These are phyloP conservation scores for Drosophila ercepeae DNA, from an alignment of 1,140 invertebrate species.

Conservation along the genomic window DNA sequence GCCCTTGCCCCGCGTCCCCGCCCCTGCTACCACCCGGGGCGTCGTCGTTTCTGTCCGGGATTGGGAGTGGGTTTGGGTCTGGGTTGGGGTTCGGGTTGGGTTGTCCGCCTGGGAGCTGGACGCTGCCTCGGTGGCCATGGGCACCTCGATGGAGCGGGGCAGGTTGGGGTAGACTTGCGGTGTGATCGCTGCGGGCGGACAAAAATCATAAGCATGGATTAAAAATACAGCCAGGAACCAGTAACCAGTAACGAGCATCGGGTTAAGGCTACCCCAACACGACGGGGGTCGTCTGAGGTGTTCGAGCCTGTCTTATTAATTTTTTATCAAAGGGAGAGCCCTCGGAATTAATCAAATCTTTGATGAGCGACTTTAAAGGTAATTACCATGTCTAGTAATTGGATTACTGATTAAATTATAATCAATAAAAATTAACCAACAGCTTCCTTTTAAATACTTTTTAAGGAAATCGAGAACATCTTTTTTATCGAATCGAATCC, in stretches of 20 bases:
- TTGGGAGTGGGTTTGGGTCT: background rate
- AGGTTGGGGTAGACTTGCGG: slow-evolving; percentile 73
- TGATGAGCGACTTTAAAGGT: background rate
- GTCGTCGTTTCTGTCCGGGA: slow-evolving; percentile 17
- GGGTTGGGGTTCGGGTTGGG: no score
- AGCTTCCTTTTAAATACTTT: no score
- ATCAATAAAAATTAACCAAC: no score
- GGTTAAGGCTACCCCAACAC: background rate
- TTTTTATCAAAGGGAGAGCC: background rate
- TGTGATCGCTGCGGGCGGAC: slow-evolving; percentile 64
- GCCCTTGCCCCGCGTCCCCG: slow-evolving; percentile 32
- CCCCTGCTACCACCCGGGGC: slow-evolving; percentile 21
- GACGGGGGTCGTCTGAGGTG: background rate
- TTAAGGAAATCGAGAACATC: no score
- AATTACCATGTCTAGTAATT: no score
- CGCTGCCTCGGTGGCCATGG: slow-evolving; percentile 39
- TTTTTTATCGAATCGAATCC: no score
- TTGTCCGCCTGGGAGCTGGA: background rate
- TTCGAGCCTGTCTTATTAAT: slow-evolving; percentile 5
- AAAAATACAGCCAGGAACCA: background rate
- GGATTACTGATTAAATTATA: no score
- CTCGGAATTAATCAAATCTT: background rate
- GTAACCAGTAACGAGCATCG: background rate
- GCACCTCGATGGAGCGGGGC: slow-evolving; percentile 78
- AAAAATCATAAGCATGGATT: slow-evolving; percentile 1